Conservation (phyloP, 2,113 vertebrate species). For the Vombatus ursinus region DNA sequence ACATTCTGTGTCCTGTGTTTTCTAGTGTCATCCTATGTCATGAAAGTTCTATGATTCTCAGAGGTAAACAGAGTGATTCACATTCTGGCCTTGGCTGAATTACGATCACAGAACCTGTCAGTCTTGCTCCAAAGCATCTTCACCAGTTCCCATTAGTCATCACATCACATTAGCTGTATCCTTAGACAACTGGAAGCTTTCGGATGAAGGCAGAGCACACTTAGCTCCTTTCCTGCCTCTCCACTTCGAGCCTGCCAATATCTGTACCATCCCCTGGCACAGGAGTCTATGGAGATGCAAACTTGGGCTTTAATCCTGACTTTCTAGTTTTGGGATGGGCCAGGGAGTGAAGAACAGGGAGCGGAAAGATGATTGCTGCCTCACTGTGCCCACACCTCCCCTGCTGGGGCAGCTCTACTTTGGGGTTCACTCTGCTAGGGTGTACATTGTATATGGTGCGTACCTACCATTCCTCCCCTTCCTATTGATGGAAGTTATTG, state of each 20-base stretch:
- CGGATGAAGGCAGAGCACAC: not conserved
- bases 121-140: not conserved
- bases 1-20: not conserved
- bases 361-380: not conserved
- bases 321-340: not conserved
- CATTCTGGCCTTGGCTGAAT: not conserved
- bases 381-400: not conserved
- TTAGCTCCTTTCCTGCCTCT: not conserved
- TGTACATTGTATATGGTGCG: not conserved
- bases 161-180: no score
- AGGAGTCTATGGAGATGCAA: not conserved
- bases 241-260: not conserved
- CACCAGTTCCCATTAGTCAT: not conserved
- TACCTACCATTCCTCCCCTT: not conserved
- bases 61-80: not conserved
- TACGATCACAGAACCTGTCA: not conserved
- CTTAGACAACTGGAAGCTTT: not conserved
- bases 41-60: not conserved
- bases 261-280: not conserved
- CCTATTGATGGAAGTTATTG: not conserved
- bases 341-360: not conserved
- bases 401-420: not conserved
- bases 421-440: not conserved
- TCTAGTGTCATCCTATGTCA: not conserved
- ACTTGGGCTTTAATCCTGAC: not conserved